These are phyloP conservation scores for Coelinius sp. DNA, from an alignment of 2,888 invertebrate species.

Conservation along the genomic window DNA sequence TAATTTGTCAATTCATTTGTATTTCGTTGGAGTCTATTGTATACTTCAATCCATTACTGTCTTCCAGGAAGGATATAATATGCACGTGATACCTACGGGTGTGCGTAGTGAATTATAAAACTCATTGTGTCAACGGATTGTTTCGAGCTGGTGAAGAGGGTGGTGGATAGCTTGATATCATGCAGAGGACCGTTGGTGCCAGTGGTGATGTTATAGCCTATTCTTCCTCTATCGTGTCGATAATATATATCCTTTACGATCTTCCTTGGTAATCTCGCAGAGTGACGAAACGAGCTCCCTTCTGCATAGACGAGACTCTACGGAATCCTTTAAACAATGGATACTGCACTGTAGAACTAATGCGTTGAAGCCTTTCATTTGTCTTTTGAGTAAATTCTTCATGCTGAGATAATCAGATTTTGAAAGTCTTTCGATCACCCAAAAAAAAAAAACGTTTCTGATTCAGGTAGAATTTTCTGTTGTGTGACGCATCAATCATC, in stretches of 20 bases:
- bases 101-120: background rate
- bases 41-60: background rate
- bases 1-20: constrained; percentile 23
- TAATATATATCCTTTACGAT: constrained; percentile 33
- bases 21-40: background rate
- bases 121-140: background rate
- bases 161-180: constrained; percentile 5
- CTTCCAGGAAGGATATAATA: background rate
- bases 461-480: too few relatives aligned
- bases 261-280: constrained; percentile 27
- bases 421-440: too few relatives aligned
- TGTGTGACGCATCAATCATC: too few relatives aligned
- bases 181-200: background rate
- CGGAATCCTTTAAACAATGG: background rate
- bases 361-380: background rate
- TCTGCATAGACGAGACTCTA: background rate
- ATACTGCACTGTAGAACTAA: background rate
- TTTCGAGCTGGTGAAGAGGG: background rate
- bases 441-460: too few relatives aligned
- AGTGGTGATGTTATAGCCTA: constrained; percentile 27
- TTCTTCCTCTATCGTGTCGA: constrained; percentile 27
- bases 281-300: constrained; percentile 20
- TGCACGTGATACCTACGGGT: background rate
- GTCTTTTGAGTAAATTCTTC: background rate
- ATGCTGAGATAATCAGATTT: too few relatives aligned